Conservation (phyloP, 2,888 invertebrate genomes). For the Priocnemis perturbator region DNA sequence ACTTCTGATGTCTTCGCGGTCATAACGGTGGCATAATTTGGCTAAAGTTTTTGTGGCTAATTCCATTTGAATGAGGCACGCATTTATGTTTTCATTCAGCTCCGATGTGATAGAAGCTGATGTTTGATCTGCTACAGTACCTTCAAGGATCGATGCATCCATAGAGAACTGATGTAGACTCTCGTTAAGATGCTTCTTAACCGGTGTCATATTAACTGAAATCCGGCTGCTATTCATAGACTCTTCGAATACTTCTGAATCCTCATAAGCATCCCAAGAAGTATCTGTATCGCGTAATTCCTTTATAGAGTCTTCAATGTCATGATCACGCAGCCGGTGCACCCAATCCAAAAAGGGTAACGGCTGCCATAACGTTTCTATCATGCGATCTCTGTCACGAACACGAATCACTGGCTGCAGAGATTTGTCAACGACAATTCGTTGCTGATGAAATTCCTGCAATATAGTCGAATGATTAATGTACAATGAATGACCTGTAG, state of each 20-base stretch:
- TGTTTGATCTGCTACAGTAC: neutral
- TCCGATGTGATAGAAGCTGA: slow-evolving; percentile 13
- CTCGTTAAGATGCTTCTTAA: slow-evolving; percentile 70
- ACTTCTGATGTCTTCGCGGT: slow-evolving; percentile 54
- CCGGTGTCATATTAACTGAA: slow-evolving; percentile 69
- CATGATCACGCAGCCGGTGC: slow-evolving; percentile 68
- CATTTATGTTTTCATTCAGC: slow-evolving; percentile 60
- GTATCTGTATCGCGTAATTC: slow-evolving; percentile 62
- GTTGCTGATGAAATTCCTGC: slow-evolving; percentile 72
- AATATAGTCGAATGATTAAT: slow-evolving; percentile 25
- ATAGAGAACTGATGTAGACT: slow-evolving; percentile 71
- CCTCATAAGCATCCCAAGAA: slow-evolving; percentile 68
- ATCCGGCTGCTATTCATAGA: slow-evolving; percentile 65
- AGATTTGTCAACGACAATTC: slow-evolving; percentile 64
- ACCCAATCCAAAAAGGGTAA: slow-evolving; percentile 70
- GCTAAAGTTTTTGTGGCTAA: slow-evolving; percentile 63
- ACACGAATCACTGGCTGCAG: slow-evolving; percentile 69
- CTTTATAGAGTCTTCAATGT: slow-evolving; percentile 68
- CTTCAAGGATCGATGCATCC: slow-evolving; percentile 64
- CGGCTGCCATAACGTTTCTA: slow-evolving; percentile 68
- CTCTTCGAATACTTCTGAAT: slow-evolving; percentile 61
- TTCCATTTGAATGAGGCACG: slow-evolving; percentile 69
- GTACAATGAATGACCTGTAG: neutral
- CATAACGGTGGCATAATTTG: slow-evolving; percentile 63
- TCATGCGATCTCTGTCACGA: slow-evolving; percentile 62